These are phyloP conservation scores for Arctocebus calabarensis DNA, from an alignment of 2,797 vertebrate species.

Conservation along the genomic window DNA sequence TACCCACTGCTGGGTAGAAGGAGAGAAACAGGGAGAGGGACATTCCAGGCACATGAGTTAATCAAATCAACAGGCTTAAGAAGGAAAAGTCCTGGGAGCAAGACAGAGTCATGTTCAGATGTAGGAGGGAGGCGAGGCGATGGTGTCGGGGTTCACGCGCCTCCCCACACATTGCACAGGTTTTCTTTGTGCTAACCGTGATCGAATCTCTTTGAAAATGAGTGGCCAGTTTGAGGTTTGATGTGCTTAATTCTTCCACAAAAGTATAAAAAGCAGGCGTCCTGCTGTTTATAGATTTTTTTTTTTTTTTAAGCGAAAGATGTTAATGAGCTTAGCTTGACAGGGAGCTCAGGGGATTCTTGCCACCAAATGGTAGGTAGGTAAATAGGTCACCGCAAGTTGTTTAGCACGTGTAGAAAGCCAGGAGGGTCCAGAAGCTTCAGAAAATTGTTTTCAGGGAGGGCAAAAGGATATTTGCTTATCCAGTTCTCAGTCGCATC, in stretches of 20 bases:
- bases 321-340: slow-evolving; percentile 71
- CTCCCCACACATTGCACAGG: fast-evolving
- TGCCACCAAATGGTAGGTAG: slow-evolving; percentile 28
- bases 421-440: not conserved
- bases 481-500: not conserved
- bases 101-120: not conserved
- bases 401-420: not conserved
- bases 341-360: slow-evolving; percentile 61
- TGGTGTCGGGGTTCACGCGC: fast-evolving
- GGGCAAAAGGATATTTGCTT: not conserved
- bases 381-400: slow-evolving; percentile 66
- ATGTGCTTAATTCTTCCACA: not conserved
- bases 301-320: slow-evolving; percentile 57
- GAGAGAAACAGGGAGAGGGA: too few relatives aligned
- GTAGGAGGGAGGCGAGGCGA: fast-evolving
- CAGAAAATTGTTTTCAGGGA: not conserved
- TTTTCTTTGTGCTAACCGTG: not conserved
- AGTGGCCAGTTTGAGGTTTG: not conserved
- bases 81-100: too few relatives aligned
- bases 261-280: not conserved
- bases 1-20: not conserved
- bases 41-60: not conserved
- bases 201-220: not conserved
- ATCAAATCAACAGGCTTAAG: not conserved
- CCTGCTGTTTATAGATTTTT: slow-evolving; percentile 36